Conservation (phyloP, 2,888 invertebrate species). For the Itoplectis maculator region DNA sequence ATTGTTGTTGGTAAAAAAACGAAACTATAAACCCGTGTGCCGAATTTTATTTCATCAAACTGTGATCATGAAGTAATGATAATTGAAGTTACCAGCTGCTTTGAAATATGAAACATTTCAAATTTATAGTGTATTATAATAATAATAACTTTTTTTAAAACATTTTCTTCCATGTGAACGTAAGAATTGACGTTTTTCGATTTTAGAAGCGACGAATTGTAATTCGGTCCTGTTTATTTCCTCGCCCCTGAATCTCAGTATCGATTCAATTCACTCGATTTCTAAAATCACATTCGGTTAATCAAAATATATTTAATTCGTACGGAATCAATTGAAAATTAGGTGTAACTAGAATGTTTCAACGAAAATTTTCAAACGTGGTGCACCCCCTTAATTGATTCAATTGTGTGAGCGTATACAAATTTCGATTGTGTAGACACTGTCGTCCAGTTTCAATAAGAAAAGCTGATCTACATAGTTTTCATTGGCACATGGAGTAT, state of each 20-base stretch:
- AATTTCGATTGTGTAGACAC: conserved; percentile 52
- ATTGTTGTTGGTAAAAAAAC: background rate
- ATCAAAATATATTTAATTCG: background rate
- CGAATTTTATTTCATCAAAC: conserved; percentile 1
- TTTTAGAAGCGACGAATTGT: conserved; percentile 1
- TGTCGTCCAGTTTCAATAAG: conserved; percentile 50
- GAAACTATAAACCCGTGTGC: background rate
- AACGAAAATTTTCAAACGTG: background rate
- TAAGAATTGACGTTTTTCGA: background rate
- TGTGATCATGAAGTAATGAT: conserved; percentile 12
- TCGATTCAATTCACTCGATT: background rate
- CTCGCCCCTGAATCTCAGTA: background rate
- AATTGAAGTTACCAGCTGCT: no score
- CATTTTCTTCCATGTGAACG: background rate
- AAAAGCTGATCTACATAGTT: conserved; percentile 60
- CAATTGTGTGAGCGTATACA: conserved; percentile 57
- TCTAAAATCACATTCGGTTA: background rate
- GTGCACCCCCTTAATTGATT: conserved; percentile 11
- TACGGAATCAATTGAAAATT: background rate
- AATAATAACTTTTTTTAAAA: background rate
- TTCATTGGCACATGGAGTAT: conserved; percentile 66
- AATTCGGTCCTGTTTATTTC: background rate
- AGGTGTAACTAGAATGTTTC: background rate
- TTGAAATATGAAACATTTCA: conserved; percentile 1
- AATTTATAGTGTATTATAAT: background rate